Percentiles rank a stretch among this genome's conserved stretches.
phyloP scores from a whole-genome alignment of 92 coral and sea anemone species.

The Parazoanthus atlanticus region DNA sequence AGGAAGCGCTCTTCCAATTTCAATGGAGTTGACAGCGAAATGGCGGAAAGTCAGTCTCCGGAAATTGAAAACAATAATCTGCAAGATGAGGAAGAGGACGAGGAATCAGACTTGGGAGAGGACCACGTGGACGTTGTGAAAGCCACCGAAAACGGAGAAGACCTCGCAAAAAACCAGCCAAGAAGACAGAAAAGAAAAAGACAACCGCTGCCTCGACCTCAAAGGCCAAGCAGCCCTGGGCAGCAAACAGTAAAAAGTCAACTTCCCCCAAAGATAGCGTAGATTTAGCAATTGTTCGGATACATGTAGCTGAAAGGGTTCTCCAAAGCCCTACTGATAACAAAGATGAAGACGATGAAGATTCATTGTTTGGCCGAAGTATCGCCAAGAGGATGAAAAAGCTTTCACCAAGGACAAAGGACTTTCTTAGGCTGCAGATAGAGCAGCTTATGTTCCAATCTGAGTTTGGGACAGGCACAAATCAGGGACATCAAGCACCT shows the following conservation, averaged over 20 bases:
- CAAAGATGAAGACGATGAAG: constrained; percentile 2
- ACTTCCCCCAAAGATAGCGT: constrained; percentile 12
- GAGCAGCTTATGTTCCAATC: constrained; percentile 35
- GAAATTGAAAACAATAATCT: background rate
- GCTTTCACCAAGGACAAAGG: constrained; percentile 15
- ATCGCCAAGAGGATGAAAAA: constrained; percentile 28
- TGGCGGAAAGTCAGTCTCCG: background rate
- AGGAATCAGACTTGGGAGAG: too few relatives aligned
- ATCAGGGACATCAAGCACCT: constrained; percentile 19
- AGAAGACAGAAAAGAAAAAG: constrained; percentile 16
- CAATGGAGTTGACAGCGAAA: background rate
- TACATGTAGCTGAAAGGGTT: constrained; percentile 42
- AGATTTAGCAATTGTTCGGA: constrained; percentile 32
- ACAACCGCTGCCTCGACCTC: constrained; percentile 7
- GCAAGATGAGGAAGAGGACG: too few relatives aligned
- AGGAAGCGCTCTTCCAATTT: background rate
- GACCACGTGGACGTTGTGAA: too few relatives aligned
- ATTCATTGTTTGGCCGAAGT: constrained; percentile 12
- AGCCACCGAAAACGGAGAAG: background rate
- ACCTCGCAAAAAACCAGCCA: background rate
- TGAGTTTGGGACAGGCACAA: constrained; percentile 30
- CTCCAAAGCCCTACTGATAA: constrained; percentile 18
- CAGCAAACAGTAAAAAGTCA: constrained; percentile 27
- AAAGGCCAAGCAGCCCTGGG: constrained; percentile 29
- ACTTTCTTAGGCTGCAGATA: constrained; percentile 7